These are phyloP conservation scores for Drosophila seclusa DNA, from an alignment of 2,888 invertebrate genomes.

Conservation along the genomic window DNA sequence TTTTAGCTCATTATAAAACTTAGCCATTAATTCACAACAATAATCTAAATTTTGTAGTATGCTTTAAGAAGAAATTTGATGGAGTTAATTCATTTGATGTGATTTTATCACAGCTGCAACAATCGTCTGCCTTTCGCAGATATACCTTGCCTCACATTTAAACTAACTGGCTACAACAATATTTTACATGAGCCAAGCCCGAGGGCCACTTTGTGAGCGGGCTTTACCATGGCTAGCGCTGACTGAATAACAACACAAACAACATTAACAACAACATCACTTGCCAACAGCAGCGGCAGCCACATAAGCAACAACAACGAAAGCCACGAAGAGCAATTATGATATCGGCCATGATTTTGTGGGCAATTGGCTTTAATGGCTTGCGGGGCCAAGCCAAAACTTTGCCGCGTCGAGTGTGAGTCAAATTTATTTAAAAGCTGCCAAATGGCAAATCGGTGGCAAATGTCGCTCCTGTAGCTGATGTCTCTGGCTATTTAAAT, in stretches of 20 bases:
- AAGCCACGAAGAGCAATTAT: constrained; percentile 80
- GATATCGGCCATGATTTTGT: constrained; percentile 81
- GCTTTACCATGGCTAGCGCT: constrained; percentile 61
- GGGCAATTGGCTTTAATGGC: constrained; percentile 80
- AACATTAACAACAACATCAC: constrained; percentile 14
- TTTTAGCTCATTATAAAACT: too few species aligned
- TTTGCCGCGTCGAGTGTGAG: constrained; percentile 25
- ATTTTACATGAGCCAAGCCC: constrained; percentile 69
- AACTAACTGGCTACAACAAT: constrained; percentile 53
- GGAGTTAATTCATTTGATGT: neutral
- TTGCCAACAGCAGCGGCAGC: constrained; percentile 33
- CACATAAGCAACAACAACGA: constrained; percentile 24
- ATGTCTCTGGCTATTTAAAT: constrained; percentile 45
- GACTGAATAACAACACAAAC: constrained; percentile 61
- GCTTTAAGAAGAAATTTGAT: neutral
- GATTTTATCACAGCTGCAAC: neutral
- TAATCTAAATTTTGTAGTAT: neutral
- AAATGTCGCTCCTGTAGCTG: constrained; percentile 49
- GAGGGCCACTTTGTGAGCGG: constrained; percentile 55
- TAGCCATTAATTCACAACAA: neutral
- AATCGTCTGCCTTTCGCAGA: neutral
- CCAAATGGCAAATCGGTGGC: constrained; percentile 71
- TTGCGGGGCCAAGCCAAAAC: constrained; percentile 38
- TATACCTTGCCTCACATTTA: constrained; percentile 19
- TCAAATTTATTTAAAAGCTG: constrained; percentile 76